Evolutionary conservation across 92 coral and sea anemone genomes (phyloP), one percentile per base, ranked within the genome.

Genomic region (Phenganax stokvisi): DNA sequence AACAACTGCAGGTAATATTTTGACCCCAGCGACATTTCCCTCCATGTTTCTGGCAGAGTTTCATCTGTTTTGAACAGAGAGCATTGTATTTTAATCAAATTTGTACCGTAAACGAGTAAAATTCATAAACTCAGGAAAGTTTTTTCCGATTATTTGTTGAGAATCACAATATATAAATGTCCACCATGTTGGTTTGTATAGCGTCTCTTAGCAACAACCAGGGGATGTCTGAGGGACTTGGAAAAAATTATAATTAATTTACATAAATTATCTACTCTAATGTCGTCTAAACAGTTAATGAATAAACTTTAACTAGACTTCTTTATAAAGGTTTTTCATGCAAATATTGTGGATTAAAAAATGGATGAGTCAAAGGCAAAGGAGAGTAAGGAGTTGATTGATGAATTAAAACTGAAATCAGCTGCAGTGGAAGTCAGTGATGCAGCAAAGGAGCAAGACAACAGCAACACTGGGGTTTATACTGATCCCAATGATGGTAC

Each of bases 1-100:
- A 51, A 92, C 98, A n/a, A 94, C 94, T 6, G 98, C 97, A 12
- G 98, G 98, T 53, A 94, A 93, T 57, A 94, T 92, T 74, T 96
- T 83, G 9, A 94, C 97, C 74, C 98, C 98, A 72, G 97, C 98
- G 31, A 94, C 98, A 79, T 91, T 92, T 54, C 98, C 98, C 84
- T 94, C 98, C 98, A 94, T 94, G 0, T 11, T 65, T 58, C 7
- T 0, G 20, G 3, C 16, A 68, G 31, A 10, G 8, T 64, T 20
- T 28, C 47, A 68, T 6, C 52, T 10, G 53, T 37, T 68, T 68
- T 68, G 12, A 16, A 68, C 47, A 12, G 47, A 68, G 47, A 12
- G 16, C 72, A 30, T 68, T 37, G 16, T 68, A 30, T 2, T 7
- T 68, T n/a, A 30, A 51, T 52, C 12, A 30, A 68, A 30, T 68